Evolutionary conservation across 2,888 invertebrate genomes (phyloP).

Genomic region (Tipula vernalis): DNA sequence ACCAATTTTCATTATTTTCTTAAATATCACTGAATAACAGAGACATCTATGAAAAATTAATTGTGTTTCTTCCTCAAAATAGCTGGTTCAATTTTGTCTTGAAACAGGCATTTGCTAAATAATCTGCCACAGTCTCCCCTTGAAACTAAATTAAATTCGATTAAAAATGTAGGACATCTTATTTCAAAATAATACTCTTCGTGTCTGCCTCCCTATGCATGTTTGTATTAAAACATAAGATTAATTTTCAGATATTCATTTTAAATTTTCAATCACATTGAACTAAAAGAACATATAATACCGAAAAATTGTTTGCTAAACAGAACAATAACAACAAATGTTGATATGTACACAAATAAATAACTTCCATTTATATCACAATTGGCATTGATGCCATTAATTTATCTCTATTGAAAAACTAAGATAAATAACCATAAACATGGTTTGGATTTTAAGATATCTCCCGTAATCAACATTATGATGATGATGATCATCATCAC

Average conservation of each 20-base stretch:
- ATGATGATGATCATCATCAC: background rate
- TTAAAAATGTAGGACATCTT: too few species aligned
- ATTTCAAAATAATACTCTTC: too few species aligned
- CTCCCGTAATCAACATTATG: background rate
- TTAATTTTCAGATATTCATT: background rate
- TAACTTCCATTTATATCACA: background rate
- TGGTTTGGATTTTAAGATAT: background rate
- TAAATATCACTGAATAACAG: too few species aligned
- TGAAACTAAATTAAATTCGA: too few species aligned
- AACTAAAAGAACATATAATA: background rate
- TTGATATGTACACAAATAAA: background rate
- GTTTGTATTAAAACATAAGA: too few species aligned
- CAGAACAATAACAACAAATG: background rate
- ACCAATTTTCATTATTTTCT: too few species aligned
- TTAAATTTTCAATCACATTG: background rate
- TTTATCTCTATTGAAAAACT: background rate
- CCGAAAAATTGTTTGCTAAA: background rate
- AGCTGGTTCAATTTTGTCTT: too few species aligned
- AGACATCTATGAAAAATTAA: too few species aligned
- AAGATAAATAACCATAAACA: background rate
- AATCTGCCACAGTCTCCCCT: too few species aligned
- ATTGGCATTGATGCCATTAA: background rate
- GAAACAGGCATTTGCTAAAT: too few species aligned
- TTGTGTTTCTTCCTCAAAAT: too few species aligned
- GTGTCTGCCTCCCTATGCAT: too few species aligned